These are phyloP conservation scores for Metallyticus violacea DNA, from an alignment of 2,888 invertebrate species.

Conservation along the genomic window DNA sequence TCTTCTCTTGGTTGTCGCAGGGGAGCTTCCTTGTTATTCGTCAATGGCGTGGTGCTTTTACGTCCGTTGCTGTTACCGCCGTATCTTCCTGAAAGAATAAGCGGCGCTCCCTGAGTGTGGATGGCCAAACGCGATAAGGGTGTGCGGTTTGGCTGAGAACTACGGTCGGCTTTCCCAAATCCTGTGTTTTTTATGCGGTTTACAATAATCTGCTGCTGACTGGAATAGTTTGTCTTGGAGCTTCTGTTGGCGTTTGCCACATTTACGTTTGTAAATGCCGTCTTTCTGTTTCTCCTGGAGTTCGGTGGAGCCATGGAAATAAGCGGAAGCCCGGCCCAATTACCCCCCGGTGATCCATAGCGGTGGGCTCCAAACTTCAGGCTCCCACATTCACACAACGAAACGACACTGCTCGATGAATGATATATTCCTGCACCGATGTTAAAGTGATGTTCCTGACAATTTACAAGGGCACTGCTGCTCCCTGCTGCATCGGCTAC, in stretches of 20 bases:
- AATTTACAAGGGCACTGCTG: not conserved
- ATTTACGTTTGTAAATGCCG: conserved; percentile 30
- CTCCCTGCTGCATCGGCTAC: not conserved
- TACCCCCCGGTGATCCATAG: conserved; percentile 10
- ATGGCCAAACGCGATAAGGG: conserved; percentile 73
- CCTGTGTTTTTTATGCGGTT: not conserved
- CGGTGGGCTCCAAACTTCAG: conserved; percentile 11
- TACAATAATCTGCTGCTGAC: not conserved
- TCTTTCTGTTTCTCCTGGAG: conserved; percentile 49
- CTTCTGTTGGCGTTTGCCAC: not conserved
- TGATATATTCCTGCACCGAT: not conserved
- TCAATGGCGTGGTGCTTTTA: conserved; percentile 45
- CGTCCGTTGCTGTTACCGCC: conserved; percentile 50
- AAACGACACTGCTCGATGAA: not conserved
- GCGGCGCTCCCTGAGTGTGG: conserved; percentile 82
- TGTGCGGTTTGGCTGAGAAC: conserved; percentile 38
- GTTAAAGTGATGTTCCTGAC: not conserved
- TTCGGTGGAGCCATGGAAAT: conserved; percentile 68
- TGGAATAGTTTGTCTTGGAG: not conserved
- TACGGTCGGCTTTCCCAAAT: not conserved
- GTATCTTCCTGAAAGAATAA: conserved; percentile 69
- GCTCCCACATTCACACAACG: conserved; percentile 18
- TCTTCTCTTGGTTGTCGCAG: not conserved
- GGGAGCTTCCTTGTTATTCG: conserved; percentile 28
- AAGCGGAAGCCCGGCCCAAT: conserved; percentile 78